Base-by-base conservation (phyloP, 1,140 invertebrate species). In the Musca vetustissima region DNA sequence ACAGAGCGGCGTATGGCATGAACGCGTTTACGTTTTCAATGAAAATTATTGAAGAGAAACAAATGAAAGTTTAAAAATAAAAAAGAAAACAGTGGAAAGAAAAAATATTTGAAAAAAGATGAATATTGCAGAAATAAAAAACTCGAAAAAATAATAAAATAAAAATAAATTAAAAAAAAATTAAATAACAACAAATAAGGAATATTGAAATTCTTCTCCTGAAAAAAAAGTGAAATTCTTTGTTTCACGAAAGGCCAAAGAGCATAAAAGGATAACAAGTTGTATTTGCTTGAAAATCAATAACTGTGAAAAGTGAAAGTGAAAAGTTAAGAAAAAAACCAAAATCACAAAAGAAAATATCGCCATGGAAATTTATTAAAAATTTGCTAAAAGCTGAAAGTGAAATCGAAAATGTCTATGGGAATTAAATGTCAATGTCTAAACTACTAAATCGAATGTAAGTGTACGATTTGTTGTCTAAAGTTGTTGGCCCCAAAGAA, bases 261-360 rank as follows among this genome's bases (percentile, higher is more conserved):
- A 55, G 32, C 17, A 59, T 11, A 52, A 52, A 15, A 55, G 25
- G 14, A 55, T 11, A 55, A 55, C 11, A 8, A 8, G 11, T 6
- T 15, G 4, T 4, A 19, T 21, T 55, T n/a, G 2, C 32, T 36
- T 17, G 14, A 61, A 61, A 61, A 61, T 61, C 57, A 61, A 61
- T 61, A 32, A n/a, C n/a, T n/a, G n/a, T n/a, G n/a, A 21, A 61
- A 59, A 61, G 57, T 61, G 57, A 61, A 61, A 61, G 57, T 61
- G n/a, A 61, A 61, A 21, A 43, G 28, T 25, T 28, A 17, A 55
- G 24, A 19, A 8, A n/a, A 32, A n/a, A 32, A 43, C 6, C 21
- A 36, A 61, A 61, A 61, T 6, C 36, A 61, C 4, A 61, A 9
- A 25, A 59, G 21, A 61, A 36, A 43, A 4, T 21, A 2, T 11